Conservation (phyloP, 2,888 invertebrate genomes). For the Slavum lentiscoides region DNA sequence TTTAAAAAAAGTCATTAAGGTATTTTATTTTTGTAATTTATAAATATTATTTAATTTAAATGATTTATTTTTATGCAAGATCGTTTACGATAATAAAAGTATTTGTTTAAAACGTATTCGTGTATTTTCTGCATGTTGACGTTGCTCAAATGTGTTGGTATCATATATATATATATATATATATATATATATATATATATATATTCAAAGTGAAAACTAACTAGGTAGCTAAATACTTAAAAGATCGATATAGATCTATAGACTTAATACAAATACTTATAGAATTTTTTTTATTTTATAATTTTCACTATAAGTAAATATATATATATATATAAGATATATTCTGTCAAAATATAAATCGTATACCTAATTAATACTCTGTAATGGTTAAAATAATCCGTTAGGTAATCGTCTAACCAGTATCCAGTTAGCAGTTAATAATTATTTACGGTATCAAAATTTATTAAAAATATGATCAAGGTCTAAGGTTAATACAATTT, state of each 20-base stretch:
- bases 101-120: neutral
- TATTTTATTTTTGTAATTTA: no score
- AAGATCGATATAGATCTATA: neutral
- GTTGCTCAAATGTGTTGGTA: neutral
- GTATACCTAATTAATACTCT: neutral
- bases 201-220: neutral
- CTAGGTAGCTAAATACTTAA: neutral
- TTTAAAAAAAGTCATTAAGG: no score
- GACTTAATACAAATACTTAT: neutral
- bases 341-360: neutral
- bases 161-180: no score
- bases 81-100: no score
- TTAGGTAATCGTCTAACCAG: neutral
- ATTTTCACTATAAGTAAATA: neutral
- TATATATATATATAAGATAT: no score
- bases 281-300: neutral
- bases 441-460: neutral
- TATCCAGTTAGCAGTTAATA: neutral
- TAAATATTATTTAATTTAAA: no score
- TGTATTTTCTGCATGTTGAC: neutral
- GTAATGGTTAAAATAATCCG: neutral
- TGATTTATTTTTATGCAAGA: no score
- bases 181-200: no score
- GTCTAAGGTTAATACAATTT: slow-evolving; percentile 17
- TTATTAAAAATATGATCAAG: slow-evolving; percentile 20